phyloP scores from a whole-genome alignment of 1,140 invertebrate genomes.

The Brachionus plicatilis region DNA sequence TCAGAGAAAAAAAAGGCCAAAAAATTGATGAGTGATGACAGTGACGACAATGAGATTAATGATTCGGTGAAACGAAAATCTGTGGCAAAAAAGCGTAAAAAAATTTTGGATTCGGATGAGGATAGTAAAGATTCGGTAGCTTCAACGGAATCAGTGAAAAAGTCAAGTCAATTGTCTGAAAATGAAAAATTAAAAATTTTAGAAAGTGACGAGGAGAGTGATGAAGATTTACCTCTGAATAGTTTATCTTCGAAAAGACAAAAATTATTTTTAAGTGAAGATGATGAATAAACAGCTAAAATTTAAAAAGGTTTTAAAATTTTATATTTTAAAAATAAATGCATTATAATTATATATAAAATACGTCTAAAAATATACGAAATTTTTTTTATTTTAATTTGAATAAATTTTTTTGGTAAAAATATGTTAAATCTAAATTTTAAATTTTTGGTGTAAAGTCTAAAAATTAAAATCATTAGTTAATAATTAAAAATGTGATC shows the following conservation, averaged over 20 bases:
- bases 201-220: conserved; percentile 1
- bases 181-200: background rate
- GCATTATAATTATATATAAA: too few species aligned
- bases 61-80: background rate
- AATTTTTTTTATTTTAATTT: too few species aligned
- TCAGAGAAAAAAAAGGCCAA: background rate
- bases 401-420: background rate
- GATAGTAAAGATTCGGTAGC: background rate
- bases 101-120: conserved; percentile 27
- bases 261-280: conserved; percentile 17
- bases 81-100: conserved; percentile 16
- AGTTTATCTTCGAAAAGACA: background rate
- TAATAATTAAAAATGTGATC: too few species aligned
- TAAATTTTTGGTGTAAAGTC: background rate
- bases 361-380: too few species aligned
- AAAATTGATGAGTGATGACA: background rate
- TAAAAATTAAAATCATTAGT: background rate
- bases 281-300: background rate
- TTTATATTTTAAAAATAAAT: background rate
- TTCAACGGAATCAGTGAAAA: background rate
- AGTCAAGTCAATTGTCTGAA: background rate
- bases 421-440: background rate
- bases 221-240: background rate
- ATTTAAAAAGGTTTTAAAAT: background rate
- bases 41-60: background rate